phyloP scores from a whole-genome alignment of 2,888 invertebrate species.

The Xestia xanthographa region DNA sequence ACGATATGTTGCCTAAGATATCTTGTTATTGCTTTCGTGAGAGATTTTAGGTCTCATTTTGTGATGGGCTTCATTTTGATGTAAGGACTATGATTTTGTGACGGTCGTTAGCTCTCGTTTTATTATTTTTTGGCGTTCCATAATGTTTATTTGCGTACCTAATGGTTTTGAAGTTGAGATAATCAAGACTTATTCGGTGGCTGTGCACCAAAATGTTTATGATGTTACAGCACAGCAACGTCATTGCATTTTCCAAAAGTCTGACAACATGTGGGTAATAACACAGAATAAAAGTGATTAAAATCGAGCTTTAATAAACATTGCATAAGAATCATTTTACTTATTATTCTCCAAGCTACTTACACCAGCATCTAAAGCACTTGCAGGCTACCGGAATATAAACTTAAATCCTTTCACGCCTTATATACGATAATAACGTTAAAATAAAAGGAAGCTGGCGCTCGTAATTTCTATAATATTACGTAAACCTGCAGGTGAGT shows the following conservation, averaged over 20 bases:
- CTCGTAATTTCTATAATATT: slow-evolving; percentile 72
- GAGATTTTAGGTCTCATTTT: slow-evolving; percentile 60
- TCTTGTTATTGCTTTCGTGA: slow-evolving; percentile 66
- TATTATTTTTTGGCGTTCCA: background rate
- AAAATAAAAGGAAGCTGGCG: slow-evolving; percentile 63
- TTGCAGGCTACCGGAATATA: slow-evolving; percentile 28
- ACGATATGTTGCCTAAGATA: slow-evolving; percentile 72
- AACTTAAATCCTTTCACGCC: slow-evolving; percentile 45
- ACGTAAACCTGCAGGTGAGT: slow-evolving; percentile 76
- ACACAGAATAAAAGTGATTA: background rate
- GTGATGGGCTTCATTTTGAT: slow-evolving; percentile 41
- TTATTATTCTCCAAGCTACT: background rate
- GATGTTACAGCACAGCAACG: background rate
- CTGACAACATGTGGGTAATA: background rate
- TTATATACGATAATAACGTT: slow-evolving; percentile 55
- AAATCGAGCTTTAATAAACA: background rate
- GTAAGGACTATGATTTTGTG: slow-evolving; percentile 23
- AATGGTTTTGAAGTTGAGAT: background rate
- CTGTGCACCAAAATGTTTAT: background rate
- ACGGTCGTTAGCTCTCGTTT: slow-evolving; percentile 19
- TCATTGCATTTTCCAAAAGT: background rate
- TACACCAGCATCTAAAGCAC: slow-evolving; percentile 10
- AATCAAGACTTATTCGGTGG: background rate
- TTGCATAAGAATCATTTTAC: background rate
- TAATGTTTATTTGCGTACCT: slow-evolving; percentile 2